These are phyloP conservation scores for Poecilus cupreus DNA, from an alignment of 2,888 invertebrate species.

Conservation along the genomic window DNA sequence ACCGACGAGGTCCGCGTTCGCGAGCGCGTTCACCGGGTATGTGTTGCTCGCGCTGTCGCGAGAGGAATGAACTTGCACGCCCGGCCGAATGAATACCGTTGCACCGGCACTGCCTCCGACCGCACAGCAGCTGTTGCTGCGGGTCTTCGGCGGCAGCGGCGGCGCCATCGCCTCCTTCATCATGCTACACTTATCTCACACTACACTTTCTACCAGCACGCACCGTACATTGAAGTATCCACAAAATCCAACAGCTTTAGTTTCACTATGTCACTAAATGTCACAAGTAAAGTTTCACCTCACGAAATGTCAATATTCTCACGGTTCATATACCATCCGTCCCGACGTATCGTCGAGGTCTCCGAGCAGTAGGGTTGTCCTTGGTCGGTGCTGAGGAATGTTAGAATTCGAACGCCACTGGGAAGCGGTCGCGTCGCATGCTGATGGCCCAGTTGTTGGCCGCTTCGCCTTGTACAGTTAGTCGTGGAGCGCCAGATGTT, in stretches of 20 bases:
- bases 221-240: background rate
- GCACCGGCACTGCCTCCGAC: slow-evolving; percentile 64
- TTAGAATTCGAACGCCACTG: slow-evolving; percentile 3
- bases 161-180: slow-evolving; percentile 68
- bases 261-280: background rate
- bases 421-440: background rate
- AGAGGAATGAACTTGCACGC: slow-evolving; percentile 66
- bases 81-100: slow-evolving; percentile 73
- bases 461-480: slow-evolving; percentile 19
- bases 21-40: slow-evolving; percentile 66
- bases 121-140: slow-evolving; percentile 66
- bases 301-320: background rate
- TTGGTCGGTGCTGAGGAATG: background rate
- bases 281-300: background rate
- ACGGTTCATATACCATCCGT: background rate
- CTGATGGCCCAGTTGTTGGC: slow-evolving; percentile 23
- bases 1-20: slow-evolving; percentile 50
- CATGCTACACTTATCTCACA: background rate
- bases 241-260: background rate
- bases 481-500: slow-evolving; percentile 38
- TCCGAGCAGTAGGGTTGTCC: background rate
- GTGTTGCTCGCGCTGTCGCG: slow-evolving; percentile 67
- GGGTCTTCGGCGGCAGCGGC: slow-evolving; percentile 77
- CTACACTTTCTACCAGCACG: background rate
- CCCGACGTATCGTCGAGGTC: slow-evolving; percentile 9